Evolutionary conservation across 2,888 invertebrate genomes (phyloP).

Genomic region (Torymus texanus): DNA sequence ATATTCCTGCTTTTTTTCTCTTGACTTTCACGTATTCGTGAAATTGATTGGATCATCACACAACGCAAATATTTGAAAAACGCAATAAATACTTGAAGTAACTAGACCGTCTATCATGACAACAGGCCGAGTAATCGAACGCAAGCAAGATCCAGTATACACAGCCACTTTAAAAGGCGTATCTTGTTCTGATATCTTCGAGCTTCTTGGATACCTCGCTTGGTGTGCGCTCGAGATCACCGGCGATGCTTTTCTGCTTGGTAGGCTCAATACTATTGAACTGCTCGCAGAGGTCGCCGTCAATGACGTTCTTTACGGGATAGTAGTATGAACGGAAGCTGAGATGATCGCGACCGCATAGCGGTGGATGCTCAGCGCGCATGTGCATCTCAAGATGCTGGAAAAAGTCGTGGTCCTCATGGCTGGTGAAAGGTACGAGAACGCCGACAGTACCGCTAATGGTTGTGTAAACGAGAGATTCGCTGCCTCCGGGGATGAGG

Average conservation of each 20-base stretch:
- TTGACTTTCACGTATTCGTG: no score
- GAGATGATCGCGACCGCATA: slow-evolving; percentile 98
- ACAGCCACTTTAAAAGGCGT: slow-evolving; percentile 88
- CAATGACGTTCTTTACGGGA: slow-evolving; percentile 98
- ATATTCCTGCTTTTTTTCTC: no score
- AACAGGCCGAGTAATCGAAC: neutral
- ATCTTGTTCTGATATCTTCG: slow-evolving; percentile 98
- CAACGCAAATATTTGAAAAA: no score
- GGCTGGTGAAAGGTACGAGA: slow-evolving; percentile 93
- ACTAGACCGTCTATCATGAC: neutral
- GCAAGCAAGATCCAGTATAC: no score
- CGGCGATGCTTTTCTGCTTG: slow-evolving; percentile 96
- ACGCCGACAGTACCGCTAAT: slow-evolving; percentile 96
- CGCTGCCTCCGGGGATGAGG: slow-evolving; percentile 97
- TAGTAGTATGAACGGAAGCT: slow-evolving; percentile 98
- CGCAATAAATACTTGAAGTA: no score
- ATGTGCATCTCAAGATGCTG: slow-evolving; percentile 99
- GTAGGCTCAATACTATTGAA: slow-evolving; percentile 95
- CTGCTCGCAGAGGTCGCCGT: slow-evolving; percentile 99
- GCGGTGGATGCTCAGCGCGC: slow-evolving; percentile 95
- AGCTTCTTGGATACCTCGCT: slow-evolving; percentile 98
- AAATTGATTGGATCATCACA: no score
- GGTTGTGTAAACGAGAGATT: slow-evolving; percentile 97
- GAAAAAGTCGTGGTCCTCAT: slow-evolving; percentile 99
- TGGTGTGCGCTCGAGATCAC: slow-evolving; percentile 95